phyloP scores from a whole-genome alignment of 2,888 invertebrate species.

The Xanthorhoe designata region DNA sequence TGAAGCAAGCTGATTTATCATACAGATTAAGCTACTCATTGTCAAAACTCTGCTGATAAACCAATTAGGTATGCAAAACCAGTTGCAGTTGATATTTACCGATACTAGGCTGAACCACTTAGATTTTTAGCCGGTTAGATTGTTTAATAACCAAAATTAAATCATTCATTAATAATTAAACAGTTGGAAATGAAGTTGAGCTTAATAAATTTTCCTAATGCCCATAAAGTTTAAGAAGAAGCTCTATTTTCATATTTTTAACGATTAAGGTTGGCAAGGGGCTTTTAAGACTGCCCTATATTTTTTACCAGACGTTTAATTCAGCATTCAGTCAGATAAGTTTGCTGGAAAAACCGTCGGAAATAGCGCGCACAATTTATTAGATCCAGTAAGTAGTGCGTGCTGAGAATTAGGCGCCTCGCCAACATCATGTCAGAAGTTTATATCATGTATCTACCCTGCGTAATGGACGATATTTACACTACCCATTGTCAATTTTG shows the following conservation, averaged over 20 bases:
- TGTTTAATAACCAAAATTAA: not conserved
- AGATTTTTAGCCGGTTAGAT: not conserved
- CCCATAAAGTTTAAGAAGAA: not conserved
- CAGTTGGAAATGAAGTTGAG: not conserved
- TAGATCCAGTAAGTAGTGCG: conserved; percentile 66
- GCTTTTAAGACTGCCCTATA: conserved; percentile 1
- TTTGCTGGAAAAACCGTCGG: conserved; percentile 58
- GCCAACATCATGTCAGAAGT: conserved; percentile 73
- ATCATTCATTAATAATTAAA: no score
- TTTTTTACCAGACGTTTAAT: conserved; percentile 8
- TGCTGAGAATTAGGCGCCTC: conserved; percentile 66
- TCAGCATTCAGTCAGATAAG: conserved; percentile 47
- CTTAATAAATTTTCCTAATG: not conserved
- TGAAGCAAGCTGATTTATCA: conserved; percentile 15
- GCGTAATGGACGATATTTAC: conserved; percentile 51
- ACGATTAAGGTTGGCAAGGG: not conserved
- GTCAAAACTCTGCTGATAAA: conserved; percentile 5
- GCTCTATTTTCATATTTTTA: not conserved
- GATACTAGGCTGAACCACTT: not conserved
- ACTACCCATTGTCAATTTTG: conserved; percentile 31
- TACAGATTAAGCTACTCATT: conserved; percentile 2
- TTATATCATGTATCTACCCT: conserved; percentile 65
- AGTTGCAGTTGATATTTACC: not conserved
- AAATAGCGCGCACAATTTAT: conserved; percentile 72
- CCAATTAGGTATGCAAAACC: not conserved